Evolutionary conservation across 1,140 invertebrate genomes (phyloP).

Genomic region (Euschistus heros): DNA sequence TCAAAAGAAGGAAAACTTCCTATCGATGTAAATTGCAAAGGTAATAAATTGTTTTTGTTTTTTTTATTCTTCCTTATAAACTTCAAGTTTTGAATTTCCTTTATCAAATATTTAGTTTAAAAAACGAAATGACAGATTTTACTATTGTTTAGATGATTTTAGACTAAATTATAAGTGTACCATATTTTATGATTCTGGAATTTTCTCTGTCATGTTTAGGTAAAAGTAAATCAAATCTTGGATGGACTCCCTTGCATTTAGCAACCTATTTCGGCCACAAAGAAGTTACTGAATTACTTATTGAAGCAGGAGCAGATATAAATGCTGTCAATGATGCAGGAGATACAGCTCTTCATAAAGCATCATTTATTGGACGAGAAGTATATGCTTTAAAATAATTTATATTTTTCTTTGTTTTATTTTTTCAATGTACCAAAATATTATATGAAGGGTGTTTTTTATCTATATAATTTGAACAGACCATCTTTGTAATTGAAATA

Average conservation of each 20-base stretch:
- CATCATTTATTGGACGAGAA: conserved; percentile 46
- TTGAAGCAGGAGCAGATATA: conserved; percentile 46
- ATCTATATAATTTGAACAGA: no score
- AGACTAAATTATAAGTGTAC: no score
- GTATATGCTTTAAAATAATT: conserved; percentile 25
- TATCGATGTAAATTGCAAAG: conserved; percentile 41
- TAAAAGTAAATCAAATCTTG: conserved; percentile 40
- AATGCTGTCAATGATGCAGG: conserved; percentile 53
- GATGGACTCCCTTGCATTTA: conserved; percentile 53
- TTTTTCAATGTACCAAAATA: no score
- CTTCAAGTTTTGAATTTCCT: not conserved
- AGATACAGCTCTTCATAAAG: conserved; percentile 51
- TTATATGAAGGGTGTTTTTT: no score
- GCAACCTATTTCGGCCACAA: conserved; percentile 48
- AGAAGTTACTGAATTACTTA: conserved; percentile 42
- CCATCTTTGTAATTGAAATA: not conserved
- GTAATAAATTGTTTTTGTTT: conserved; percentile 29
- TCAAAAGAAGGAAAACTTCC: conserved; percentile 31
- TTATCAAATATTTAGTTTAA: not conserved
- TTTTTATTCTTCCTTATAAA: not conserved
- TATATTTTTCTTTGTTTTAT: no score
- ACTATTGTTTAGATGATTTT: no score
- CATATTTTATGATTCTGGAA: no score
- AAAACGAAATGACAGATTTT: not conserved
- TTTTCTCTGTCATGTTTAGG: conserved; percentile 30